A percentile compares a stretch with the other conserved stretches of the same genome.
These are phyloP conservation scores for Melitaea athalia DNA, from an alignment of 2,888 invertebrate genomes.

Conservation along the genomic window DNA sequence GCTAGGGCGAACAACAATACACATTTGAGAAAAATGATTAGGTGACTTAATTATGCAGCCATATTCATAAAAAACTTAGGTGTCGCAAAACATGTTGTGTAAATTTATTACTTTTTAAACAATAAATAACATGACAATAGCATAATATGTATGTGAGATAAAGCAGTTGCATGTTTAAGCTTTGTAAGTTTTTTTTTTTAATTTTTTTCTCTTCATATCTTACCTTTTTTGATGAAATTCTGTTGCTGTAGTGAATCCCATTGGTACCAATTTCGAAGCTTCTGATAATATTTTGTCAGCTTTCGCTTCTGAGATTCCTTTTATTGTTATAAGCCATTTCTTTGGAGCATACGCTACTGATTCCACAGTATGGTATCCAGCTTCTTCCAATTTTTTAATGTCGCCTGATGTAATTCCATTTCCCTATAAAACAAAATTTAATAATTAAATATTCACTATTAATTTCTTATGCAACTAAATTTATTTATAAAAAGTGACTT, in stretches of 20 bases:
- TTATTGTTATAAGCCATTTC: conserved; percentile 92
- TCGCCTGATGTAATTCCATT: conserved; percentile 95
- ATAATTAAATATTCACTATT: neutral
- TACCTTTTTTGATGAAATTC: conserved; percentile 96
- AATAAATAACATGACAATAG: too few species aligned
- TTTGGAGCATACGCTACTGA: conserved; percentile 97
- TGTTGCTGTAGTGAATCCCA: conserved; percentile 99
- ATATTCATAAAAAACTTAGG: too few species aligned
- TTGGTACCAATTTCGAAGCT: conserved; percentile 95
- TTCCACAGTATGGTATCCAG: conserved; percentile 97
- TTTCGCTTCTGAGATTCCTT: conserved; percentile 98
- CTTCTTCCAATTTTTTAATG: conserved; percentile 95
- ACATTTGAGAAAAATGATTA: too few species aligned
- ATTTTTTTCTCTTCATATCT: neutral
- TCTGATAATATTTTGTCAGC: conserved; percentile 96
- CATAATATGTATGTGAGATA: too few species aligned
- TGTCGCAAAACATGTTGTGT: too few species aligned
- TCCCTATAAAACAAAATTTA: conserved; percentile 81
- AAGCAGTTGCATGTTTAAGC: too few species aligned
- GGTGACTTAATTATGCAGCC: too few species aligned
- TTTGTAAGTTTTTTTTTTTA: neutral
- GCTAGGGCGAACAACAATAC: too few species aligned
- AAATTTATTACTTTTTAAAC: too few species aligned
- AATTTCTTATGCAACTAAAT: neutral
- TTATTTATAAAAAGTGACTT: conserved; percentile 9